phyloP scores from a whole-genome alignment of 2,888 invertebrate genomes.

The Cephus sareptanus region DNA sequence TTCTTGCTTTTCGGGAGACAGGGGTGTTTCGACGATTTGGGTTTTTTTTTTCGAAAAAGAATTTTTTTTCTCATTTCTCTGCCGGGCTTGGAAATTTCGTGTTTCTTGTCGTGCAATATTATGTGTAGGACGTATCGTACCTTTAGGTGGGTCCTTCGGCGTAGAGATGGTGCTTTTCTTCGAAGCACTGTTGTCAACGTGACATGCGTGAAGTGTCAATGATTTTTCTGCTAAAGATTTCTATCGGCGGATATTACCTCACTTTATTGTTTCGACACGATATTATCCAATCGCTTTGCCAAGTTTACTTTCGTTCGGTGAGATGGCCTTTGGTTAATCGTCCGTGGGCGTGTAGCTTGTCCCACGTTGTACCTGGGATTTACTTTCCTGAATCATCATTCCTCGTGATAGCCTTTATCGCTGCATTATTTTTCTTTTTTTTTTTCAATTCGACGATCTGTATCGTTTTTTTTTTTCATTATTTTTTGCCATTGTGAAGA shows the following conservation, averaged over 20 bases:
- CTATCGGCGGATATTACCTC: background rate
- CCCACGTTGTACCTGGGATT: background rate
- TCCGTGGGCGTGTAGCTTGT: background rate
- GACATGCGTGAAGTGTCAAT: background rate
- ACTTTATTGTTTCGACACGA: background rate
- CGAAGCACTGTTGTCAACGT: background rate
- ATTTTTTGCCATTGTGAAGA: background rate
- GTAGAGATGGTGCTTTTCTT: background rate
- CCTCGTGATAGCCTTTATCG: background rate
- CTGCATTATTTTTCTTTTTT: background rate
- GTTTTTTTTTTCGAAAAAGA: background rate
- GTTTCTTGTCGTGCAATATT: background rate
- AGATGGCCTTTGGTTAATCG: background rate
- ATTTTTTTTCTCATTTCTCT: background rate
- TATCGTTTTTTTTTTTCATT: background rate
- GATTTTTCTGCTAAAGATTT: background rate
- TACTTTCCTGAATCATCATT: background rate
- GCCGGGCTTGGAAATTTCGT: background rate
- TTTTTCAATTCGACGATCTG: too few species aligned
- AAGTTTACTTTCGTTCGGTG: background rate
- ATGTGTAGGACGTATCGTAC: background rate
- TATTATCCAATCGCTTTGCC: background rate
- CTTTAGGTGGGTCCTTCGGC: background rate
- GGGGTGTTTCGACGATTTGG: background rate
- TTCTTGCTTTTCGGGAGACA: background rate